Base-by-base conservation (phyloP, 2,113 vertebrate genomes). In the Athene noctua region DNA sequence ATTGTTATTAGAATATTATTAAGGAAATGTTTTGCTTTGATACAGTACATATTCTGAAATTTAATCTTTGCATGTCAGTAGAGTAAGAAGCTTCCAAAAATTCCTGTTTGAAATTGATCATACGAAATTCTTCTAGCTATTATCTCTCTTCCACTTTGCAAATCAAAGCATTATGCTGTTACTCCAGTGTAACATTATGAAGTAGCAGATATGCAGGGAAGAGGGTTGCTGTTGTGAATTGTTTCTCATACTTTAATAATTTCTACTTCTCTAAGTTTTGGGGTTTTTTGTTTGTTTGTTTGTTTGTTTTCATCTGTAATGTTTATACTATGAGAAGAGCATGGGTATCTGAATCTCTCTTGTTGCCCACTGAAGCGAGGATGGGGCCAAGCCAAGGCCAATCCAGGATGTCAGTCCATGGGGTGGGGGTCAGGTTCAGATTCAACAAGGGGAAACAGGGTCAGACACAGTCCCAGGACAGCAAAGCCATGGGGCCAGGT, bases 401-500 rank as follows among this genome's bases (percentile, higher is more conserved):
- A 12, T 8, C 22, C 2, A 8, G 17, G 13, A 10, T 8, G 7
- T 65, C 27, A 71, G 22, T 13, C 16, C 17, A 15, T n/a, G 14
- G 19, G 15, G 4, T 51, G 17, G 2, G 13, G 2, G 3, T 58
- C 46, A 66, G 13, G 6, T 57, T 88, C 51, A 57, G 10, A 47
- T 5, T 79, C 7, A 11, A 1, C 40, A 9, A 46, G 3, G 25
- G 26, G 18, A 51, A 51, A 51, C 3, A 34, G 8, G 6, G 2
- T 54, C 52, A 82, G 23, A 71, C 11, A 40, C 5, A 65, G 12
- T 2, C 6, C 5, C 15, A 67, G 62, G 22, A 32, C 1, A 49
- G 12, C 0, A 1, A 6, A 21, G 15, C 5, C 27, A 19, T 23
- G n/a, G 10, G 18, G 6, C 14, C 1, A 1, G 19, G 14, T 15